These are phyloP conservation scores for Hydrophis major DNA, from an alignment of 2,797 vertebrate species.

Conservation along the genomic window DNA sequence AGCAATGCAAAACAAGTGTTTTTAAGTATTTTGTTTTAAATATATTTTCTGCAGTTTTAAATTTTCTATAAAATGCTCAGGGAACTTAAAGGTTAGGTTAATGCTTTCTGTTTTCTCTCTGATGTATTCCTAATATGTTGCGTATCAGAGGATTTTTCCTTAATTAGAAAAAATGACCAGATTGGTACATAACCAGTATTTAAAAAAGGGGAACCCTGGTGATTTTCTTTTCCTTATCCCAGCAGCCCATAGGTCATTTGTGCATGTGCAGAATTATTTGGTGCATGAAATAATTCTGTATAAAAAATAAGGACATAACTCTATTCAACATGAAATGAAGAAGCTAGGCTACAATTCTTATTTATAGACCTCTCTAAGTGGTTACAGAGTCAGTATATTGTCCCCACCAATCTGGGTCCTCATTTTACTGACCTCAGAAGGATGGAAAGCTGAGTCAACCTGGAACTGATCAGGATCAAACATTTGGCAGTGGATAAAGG, in stretches of 20 bases:
- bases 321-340: neutral
- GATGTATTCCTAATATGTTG: neutral
- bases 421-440: too few species aligned
- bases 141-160: too few species aligned
- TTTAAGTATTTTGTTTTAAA: neutral
- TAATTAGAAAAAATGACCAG: neutral
- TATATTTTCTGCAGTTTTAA: neutral
- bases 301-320: neutral
- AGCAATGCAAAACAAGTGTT: neutral
- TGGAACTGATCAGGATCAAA: too few species aligned
- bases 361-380: too few species aligned
- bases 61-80: neutral
- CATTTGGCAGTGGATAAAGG: too few species aligned
- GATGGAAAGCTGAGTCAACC: too few species aligned
- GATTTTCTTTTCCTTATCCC: neutral
- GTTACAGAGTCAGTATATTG: too few species aligned
- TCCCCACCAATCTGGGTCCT: too few species aligned
- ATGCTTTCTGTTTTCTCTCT: neutral
- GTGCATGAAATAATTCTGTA: neutral
- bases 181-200: neutral
- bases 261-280: neutral
- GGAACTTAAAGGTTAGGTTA: neutral
- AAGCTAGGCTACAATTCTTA: neutral
- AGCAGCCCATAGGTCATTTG: neutral
- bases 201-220: too few species aligned